Evolutionary conservation across 23 tunicate genomes (phyloP), one percentile per base, ranked within the genome.

Genomic region (Corella eumyota): DNA sequence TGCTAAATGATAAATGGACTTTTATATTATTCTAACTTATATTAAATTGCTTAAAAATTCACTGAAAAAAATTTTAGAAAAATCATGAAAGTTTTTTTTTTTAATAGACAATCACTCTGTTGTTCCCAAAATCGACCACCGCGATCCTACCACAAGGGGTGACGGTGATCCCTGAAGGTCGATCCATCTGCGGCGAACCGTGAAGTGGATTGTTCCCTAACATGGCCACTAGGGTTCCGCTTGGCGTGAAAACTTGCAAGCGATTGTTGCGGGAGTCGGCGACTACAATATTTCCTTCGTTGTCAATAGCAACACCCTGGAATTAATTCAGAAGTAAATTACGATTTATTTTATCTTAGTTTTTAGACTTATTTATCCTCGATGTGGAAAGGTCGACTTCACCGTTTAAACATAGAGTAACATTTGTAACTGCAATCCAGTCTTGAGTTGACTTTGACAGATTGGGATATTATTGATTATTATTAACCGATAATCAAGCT

Each of bases 231-330:
- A 74, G 40, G 1, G 57, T 48, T 32, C 96, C 96, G 45, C 77
- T 36, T 20, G 77, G 58, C n/a, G 96, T 83, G 57, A 88, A 78
- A 1, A 88, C 80, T 37, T 88, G 96, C 46, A 88, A 32, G 1
- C 96, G 62, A 58, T 78, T 71, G 50, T 88, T 88, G 28, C 88
- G 65, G 9, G 96, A 88, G 68, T 88, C 97, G 0, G 97, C 97
- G 21, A 90, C 91, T n/a, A 80, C 78, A 1, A 77, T 81, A 65
- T 90, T 90, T 13, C 97, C 97, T 34, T 75, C 76, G 24, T 74
- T 74, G 36, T 90, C 97, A 30, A 90, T 66, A 22, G 97, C 92
- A 20, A 90, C 84, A 31, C 97, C 97, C 80, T 85, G 76, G 11
- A 25, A 15, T 7, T 27, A 59, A 59, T 5, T 17, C 19, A 7